phyloP scores from a whole-genome alignment of 2,797 vertebrate species.

The Mormyrus hasselquistii region DNA sequence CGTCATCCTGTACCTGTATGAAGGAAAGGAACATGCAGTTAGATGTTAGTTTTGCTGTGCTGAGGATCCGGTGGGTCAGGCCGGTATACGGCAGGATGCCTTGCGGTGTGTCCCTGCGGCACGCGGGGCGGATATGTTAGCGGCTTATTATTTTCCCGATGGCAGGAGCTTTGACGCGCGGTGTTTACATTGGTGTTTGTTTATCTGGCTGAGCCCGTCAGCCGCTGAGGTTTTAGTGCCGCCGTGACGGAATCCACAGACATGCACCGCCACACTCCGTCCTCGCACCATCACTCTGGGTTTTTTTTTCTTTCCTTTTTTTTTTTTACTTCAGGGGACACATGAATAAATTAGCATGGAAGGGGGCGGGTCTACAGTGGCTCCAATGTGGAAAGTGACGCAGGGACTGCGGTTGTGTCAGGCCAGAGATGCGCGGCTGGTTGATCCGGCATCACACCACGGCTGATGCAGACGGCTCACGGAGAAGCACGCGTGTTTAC shows the following conservation, averaged over 20 bases:
- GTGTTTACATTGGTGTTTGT: constrained; percentile 2
- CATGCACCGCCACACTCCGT: background rate
- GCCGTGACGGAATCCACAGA: background rate
- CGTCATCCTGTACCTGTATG: background rate
- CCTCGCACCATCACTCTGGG: background rate
- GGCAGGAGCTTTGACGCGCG: background rate
- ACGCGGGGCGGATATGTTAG: background rate
- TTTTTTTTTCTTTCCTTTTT: background rate
- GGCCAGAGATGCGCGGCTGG: background rate
- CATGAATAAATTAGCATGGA: background rate
- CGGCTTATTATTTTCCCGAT: background rate
- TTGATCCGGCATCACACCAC: background rate
- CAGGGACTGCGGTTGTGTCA: background rate
- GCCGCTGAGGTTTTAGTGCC: background rate
- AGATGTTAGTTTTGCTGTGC: background rate
- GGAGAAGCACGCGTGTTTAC: background rate
- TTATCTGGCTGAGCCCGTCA: constrained; percentile 7
- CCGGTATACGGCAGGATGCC: background rate
- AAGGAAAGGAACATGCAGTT: background rate
- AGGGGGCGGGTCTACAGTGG: background rate
- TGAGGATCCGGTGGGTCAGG: background rate
- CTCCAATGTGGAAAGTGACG: background rate
- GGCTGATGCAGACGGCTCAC: background rate
- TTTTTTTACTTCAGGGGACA: background rate
- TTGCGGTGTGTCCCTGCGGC: background rate